Evolutionary conservation across 2,797 vertebrate species (phyloP).

Genomic region (Petrocephalus sullivani): DNA sequence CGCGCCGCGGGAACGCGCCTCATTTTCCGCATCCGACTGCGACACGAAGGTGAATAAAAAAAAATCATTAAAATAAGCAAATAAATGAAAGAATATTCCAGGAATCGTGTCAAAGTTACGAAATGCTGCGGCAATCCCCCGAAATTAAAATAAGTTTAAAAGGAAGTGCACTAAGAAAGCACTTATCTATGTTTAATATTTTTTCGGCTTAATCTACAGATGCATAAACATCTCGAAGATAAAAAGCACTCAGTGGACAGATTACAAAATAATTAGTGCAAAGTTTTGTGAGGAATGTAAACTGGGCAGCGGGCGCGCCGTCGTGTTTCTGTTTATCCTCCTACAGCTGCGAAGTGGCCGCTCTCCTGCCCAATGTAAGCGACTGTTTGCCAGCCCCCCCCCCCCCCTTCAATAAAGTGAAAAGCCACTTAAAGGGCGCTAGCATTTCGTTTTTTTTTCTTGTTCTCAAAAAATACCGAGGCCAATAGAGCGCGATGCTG

Average conservation of each 20-base stretch:
- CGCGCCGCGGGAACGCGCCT: background rate
- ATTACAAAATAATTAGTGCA: slow-evolving; percentile 69
- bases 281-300: slow-evolving; percentile 63
- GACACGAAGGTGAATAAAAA: background rate
- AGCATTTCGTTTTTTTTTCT: background rate
- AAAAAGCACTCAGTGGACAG: slow-evolving; percentile 66
- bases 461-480: background rate
- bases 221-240: slow-evolving; percentile 53
- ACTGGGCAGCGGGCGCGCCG: slow-evolving; percentile 48
- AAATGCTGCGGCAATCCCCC: slow-evolving; percentile 28
- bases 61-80: background rate
- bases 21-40: slow-evolving; percentile 8
- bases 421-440: slow-evolving; percentile 36
- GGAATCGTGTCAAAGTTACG: slow-evolving; percentile 18
- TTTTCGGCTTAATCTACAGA: slow-evolving; percentile 66
- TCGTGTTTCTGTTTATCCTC: slow-evolving; percentile 68
- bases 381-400: slow-evolving; percentile 63
- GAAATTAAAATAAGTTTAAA: slow-evolving; percentile 42
- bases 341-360: slow-evolving; percentile 65
- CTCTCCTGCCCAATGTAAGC: slow-evolving; percentile 69
- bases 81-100: background rate
- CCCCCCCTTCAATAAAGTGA: slow-evolving; percentile 33
- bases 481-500: background rate
- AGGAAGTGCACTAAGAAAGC: slow-evolving; percentile 56
- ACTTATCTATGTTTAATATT: slow-evolving; percentile 66